Conservation (phyloP, 2,113 vertebrate species). For the Larimichthys polyactis region DNA sequence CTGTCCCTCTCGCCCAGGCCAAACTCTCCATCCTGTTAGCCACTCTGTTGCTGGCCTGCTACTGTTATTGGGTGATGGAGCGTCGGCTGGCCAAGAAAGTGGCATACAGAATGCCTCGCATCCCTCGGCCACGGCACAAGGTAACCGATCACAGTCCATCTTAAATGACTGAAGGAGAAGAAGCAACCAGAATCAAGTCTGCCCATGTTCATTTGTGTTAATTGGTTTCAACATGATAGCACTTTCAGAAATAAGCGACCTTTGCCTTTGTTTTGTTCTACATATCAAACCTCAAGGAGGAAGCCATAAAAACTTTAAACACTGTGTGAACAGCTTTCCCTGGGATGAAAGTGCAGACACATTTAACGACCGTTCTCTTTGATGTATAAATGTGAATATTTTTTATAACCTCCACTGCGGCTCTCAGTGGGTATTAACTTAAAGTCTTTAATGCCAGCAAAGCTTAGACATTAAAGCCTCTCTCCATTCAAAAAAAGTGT, state of each 20-base stretch:
- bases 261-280: not conserved
- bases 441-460: not conserved
- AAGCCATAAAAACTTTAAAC: not conserved
- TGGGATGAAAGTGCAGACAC: not conserved
- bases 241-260: not conserved
- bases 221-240: not conserved
- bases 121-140: constrained; percentile 92
- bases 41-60: constrained; percentile 79
- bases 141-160: constrained; percentile 48
- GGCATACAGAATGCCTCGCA: constrained; percentile 88
- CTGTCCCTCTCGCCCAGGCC: constrained; percentile 77
- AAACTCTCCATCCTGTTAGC: constrained; percentile 91
- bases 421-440: not conserved
- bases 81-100: constrained; percentile 80
- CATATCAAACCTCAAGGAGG: not conserved
- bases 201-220: not conserved
- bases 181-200: not conserved
- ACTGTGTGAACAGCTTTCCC: not conserved
- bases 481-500: too few species aligned
- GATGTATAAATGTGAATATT: not conserved
- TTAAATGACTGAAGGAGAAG: not conserved
- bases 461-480: not conserved
- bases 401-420: too few species aligned
- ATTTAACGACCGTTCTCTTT: not conserved
- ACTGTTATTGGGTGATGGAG: constrained; percentile 92